phyloP scores from a whole-genome alignment of 2,797 vertebrate genomes.

The Chaetophractus vellerosus region DNA sequence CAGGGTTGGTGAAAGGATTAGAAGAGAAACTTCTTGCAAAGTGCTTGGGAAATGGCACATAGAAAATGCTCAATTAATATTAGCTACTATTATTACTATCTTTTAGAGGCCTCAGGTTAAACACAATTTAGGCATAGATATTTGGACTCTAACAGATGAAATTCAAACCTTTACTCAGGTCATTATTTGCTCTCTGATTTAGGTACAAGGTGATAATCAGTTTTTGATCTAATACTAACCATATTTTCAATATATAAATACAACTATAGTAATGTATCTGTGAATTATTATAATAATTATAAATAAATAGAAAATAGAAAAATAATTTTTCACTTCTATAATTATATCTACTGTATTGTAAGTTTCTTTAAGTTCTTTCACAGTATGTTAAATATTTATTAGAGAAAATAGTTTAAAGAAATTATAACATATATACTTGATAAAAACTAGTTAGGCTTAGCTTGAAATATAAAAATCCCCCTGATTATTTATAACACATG shows the following conservation, averaged over 20 bases:
- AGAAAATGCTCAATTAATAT: not conserved
- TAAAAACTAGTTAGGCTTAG: conserved; percentile 34
- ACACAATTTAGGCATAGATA: not conserved
- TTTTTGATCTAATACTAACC: conserved; percentile 44
- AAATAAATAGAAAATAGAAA: conserved; percentile 39
- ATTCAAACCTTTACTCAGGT: not conserved
- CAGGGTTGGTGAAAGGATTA: not conserved
- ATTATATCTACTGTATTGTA: not conserved
- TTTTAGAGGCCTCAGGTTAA: not conserved
- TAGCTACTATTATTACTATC: not conserved
- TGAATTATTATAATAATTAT: conserved; percentile 42
- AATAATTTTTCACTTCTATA: not conserved
- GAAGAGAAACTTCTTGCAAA: not conserved
- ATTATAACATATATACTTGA: not conserved
- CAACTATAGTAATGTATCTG: not conserved
- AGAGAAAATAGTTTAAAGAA: conserved; percentile 50
- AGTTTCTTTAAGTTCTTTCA: not conserved
- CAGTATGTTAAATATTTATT: not conserved
- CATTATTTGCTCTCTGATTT: conserved; percentile 6
- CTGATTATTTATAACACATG: not conserved
- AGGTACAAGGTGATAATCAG: not conserved
- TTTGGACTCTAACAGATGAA: not conserved
- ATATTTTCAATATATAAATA: conserved; percentile 42
- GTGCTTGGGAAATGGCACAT: not conserved
- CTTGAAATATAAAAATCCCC: conserved; percentile 8